A percentile compares a stretch with the other conserved stretches of the same genome.
Conservation (phyloP, 2,113 vertebrate species). For the human region DNA sequence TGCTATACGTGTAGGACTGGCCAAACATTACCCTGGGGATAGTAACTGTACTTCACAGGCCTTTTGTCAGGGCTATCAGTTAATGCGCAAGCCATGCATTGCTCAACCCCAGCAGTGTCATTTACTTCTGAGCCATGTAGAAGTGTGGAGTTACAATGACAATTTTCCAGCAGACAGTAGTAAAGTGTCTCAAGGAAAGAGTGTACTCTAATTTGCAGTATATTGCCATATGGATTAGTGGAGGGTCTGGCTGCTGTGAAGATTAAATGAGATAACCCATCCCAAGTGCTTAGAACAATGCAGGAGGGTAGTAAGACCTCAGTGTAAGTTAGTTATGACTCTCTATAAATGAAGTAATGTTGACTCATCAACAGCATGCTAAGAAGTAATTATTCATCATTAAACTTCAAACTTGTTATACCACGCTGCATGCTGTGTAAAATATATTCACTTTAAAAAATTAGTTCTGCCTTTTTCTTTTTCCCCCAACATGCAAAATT, state of each 20-base stretch:
- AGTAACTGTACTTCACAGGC: background rate
- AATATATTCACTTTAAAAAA: constrained; percentile 18
- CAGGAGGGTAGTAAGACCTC: background rate
- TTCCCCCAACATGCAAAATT: background rate
- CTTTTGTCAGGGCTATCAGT: background rate
- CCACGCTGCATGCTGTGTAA: background rate
- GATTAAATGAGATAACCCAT: background rate
- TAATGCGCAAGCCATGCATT: background rate
- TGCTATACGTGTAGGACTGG: background rate
- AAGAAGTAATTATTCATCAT: background rate
- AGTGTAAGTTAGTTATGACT: background rate
- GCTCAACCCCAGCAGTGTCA: background rate
- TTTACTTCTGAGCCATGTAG: background rate
- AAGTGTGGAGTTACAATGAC: background rate
- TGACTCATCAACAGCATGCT: background rate
- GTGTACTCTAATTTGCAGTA: background rate
- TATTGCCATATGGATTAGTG: background rate
- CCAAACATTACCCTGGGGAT: background rate
- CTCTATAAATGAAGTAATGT: background rate
- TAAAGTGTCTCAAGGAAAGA: background rate
- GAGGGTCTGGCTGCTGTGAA: background rate
- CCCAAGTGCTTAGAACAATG: background rate
- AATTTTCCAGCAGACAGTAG: background rate
- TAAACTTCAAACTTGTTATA: background rate
- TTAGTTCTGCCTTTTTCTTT: background rate